Percentiles rank a stretch among this genome's conserved stretches.
These are phyloP conservation scores for Tenthredo mesomela DNA, from an alignment of 2,888 invertebrate genomes.

Conservation along the genomic window DNA sequence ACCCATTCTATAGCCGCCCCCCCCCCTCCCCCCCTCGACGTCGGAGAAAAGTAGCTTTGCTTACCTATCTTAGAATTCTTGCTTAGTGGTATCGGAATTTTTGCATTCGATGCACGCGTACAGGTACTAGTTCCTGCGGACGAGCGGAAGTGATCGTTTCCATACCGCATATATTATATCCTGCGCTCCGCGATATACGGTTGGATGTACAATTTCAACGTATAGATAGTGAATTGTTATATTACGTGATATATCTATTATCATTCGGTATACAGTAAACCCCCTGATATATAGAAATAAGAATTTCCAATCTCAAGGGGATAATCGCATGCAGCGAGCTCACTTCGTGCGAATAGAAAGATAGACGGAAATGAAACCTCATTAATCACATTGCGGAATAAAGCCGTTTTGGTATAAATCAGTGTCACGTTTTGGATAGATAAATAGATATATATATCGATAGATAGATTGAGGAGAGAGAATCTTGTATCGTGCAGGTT, in stretches of 20 bases:
- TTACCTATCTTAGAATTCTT: constrained; percentile 17
- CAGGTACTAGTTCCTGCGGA: not conserved
- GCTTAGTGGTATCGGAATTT: constrained; percentile 45
- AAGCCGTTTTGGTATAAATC: not conserved
- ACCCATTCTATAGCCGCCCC: not conserved
- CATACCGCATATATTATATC: not conserved
- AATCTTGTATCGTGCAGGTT: not conserved
- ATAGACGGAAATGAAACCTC: not conserved
- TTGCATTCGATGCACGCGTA: constrained; percentile 44
- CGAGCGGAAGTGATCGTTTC: not conserved
- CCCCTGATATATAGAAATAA: not conserved
- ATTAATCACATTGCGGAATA: not conserved
- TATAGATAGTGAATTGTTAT: not conserved
- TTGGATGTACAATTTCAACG: too few species aligned
- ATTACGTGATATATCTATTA: not conserved
- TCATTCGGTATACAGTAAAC: not conserved
- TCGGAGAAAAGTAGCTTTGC: constrained; percentile 24
- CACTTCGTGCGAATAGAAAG: not conserved
- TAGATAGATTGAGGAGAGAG: not conserved
- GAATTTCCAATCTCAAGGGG: not conserved
- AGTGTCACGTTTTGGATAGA: not conserved
- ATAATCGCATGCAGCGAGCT: too few species aligned
- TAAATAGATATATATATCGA: constrained; percentile 8
- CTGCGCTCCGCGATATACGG: not conserved
- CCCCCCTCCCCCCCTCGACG: constrained; percentile 9